These are phyloP conservation scores for Papilio xuthus DNA, from an alignment of 1,140 invertebrate species.

Conservation along the genomic window DNA sequence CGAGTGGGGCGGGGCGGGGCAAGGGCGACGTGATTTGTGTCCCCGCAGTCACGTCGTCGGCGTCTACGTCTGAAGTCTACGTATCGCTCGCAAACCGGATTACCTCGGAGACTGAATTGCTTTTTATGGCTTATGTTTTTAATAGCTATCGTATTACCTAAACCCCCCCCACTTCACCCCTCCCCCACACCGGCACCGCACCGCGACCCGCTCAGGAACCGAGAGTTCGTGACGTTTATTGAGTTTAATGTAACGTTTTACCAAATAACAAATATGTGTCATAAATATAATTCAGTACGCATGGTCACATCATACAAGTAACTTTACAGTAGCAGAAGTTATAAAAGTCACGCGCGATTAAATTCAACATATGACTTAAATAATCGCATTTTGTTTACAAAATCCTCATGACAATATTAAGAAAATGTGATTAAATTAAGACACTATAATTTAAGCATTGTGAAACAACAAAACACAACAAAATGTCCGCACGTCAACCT, in stretches of 20 bases:
- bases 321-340: background rate
- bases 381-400: too few relatives aligned
- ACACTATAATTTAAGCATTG: constrained; percentile 13
- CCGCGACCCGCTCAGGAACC: background rate
- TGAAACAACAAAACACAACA: background rate
- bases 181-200: too few relatives aligned
- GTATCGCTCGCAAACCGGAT: constrained; percentile 10
- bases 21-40: constrained; percentile 51
- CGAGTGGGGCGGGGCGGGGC: background rate
- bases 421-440: background rate
- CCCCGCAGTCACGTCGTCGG: constrained; percentile 20
- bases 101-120: constrained; percentile 4
- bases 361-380: background rate
- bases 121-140: constrained; percentile 38
- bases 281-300: background rate
- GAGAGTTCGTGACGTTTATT: background rate
- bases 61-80: constrained; percentile 37
- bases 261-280: background rate
- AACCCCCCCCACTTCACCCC: background rate
- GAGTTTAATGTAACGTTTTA: background rate
- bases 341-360: background rate
- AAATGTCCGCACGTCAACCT: constrained; percentile 33
- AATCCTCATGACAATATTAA: too few relatives aligned
- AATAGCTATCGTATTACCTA: background rate
- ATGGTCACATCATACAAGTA: background rate